Percentiles rank a stretch among this genome's conserved stretches.
These are phyloP conservation scores for Griposia aprilina DNA, from an alignment of 2,888 invertebrate species.

Conservation along the genomic window DNA sequence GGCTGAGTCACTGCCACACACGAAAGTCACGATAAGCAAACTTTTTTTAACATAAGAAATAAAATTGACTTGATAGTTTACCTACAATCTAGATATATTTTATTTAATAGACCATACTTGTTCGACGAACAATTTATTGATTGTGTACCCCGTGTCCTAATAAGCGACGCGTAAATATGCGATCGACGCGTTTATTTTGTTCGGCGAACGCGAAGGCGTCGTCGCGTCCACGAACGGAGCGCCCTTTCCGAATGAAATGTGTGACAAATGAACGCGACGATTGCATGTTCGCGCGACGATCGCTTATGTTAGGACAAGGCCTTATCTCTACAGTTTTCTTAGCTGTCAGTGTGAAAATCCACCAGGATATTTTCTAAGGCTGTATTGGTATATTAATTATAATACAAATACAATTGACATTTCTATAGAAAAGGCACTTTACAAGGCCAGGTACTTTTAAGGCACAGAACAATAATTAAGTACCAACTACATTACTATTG, in stretches of 20 bases:
- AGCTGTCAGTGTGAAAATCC: slow-evolving; percentile 23
- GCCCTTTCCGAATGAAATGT: background rate
- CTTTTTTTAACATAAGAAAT: background rate
- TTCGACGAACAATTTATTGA: background rate
- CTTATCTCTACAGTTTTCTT: slow-evolving; percentile 20
- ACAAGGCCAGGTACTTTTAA: slow-evolving; percentile 77
- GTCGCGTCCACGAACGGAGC: background rate
- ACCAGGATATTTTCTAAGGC: slow-evolving; percentile 41
- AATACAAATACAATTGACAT: slow-evolving; percentile 65
- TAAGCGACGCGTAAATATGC: background rate
- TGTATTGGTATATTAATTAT: slow-evolving; percentile 32
- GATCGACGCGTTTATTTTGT: background rate
- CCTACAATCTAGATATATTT: slow-evolving; percentile 22
- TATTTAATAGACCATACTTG: slow-evolving; percentile 15
- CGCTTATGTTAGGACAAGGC: background rate
- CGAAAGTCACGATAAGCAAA: background rate
- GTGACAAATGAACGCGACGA: background rate
- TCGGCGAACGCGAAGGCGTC: background rate
- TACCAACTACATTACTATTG: slow-evolving; percentile 69
- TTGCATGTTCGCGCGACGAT: background rate
- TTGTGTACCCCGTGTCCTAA: background rate
- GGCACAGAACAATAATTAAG: slow-evolving; percentile 73
- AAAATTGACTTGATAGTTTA: background rate
- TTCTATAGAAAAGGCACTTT: slow-evolving; percentile 74
- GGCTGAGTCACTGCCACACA: slow-evolving; percentile 5